These are phyloP conservation scores for Eristalis arbustorum DNA, from an alignment of 2,888 invertebrate genomes.

Conservation along the genomic window DNA sequence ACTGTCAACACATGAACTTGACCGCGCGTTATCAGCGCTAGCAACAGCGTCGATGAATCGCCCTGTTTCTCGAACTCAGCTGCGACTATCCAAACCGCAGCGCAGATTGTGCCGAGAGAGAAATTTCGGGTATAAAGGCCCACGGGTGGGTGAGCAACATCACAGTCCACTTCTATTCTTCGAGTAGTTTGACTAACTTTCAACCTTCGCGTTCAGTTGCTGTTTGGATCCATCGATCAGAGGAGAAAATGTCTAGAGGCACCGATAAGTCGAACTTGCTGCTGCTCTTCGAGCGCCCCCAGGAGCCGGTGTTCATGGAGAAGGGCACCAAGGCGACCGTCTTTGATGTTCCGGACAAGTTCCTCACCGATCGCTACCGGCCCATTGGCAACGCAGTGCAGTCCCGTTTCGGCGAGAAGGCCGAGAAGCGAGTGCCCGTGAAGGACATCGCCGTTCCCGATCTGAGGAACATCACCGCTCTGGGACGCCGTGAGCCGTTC, in stretches of 20 bases:
- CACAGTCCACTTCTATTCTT: not conserved
- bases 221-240: not conserved
- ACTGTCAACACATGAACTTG: not conserved
- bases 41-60: not conserved
- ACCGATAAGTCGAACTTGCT: constrained; percentile 82
- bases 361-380: constrained; percentile 82
- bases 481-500: constrained; percentile 85
- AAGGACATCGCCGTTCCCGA: constrained; percentile 85
- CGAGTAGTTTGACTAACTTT: constrained; percentile 1
- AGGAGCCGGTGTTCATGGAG: constrained; percentile 88
- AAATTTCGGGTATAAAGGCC: not conserved
- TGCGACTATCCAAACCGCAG: not conserved
- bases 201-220: not conserved
- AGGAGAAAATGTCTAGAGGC: constrained; percentile 67
- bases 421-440: constrained; percentile 82
- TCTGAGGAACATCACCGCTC: constrained; percentile 83
- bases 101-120: not conserved
- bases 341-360: constrained; percentile 84
- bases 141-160: not conserved
- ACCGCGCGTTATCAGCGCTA: not conserved
- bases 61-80: too few relatives aligned
- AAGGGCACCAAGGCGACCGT: constrained; percentile 85
- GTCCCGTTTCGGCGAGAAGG: constrained; percentile 83
- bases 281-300: constrained; percentile 87
- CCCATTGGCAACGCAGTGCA: constrained; percentile 81